Conservation (phyloP, 2,797 vertebrate species). For the Phoeniculus purpureus region DNA sequence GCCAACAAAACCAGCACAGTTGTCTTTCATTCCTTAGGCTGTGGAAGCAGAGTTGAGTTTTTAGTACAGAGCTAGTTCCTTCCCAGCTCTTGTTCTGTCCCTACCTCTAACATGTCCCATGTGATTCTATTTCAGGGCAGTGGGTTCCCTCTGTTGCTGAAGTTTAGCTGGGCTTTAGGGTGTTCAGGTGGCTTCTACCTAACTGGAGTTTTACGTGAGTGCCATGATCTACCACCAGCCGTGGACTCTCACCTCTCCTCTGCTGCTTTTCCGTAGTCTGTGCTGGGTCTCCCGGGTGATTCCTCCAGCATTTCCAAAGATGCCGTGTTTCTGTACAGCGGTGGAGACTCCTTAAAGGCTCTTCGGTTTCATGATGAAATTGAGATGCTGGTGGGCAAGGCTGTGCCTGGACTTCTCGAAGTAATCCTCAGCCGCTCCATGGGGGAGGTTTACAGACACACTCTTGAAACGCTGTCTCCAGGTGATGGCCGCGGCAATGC, state of each 20-base stretch:
- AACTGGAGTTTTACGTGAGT: neutral
- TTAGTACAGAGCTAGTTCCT: neutral
- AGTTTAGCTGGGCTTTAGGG: neutral
- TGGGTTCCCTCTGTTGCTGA: neutral
- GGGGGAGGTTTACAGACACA: conserved; percentile 81
- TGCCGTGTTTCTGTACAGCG: conserved; percentile 86
- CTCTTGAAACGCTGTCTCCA: conserved; percentile 59
- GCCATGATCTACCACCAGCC: neutral
- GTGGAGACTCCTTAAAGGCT: conserved; percentile 92
- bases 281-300: conserved; percentile 80
- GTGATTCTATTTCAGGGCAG: neutral
- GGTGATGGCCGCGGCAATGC: conserved; percentile 6
- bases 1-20: neutral
- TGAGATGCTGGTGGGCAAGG: conserved; percentile 74
- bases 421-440: conserved; percentile 84
- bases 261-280: conserved; percentile 76
- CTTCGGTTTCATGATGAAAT: conserved; percentile 84
- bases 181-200: neutral
- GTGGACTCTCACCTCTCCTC: neutral
- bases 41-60: neutral
- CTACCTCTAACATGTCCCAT: neutral
- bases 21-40: neutral
- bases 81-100: neutral
- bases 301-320: conserved; percentile 71
- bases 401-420: conserved; percentile 85